phyloP scores from a whole-genome alignment of 2,797 vertebrate species.

The Pseudochaenichthys georgianus region DNA sequence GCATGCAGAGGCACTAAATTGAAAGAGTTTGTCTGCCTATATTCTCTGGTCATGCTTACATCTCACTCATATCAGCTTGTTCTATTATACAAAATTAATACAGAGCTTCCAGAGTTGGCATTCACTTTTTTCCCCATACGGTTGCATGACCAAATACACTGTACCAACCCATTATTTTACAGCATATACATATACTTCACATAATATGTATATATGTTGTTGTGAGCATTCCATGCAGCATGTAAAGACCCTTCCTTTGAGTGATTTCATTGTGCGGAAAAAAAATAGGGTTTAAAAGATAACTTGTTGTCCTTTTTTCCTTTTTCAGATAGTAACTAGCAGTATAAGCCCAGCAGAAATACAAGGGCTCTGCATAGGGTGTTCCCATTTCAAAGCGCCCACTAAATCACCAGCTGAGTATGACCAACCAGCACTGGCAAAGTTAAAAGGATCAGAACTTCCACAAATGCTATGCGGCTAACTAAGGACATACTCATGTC shows the following conservation, averaged over 20 bases:
- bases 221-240: conserved; percentile 81
- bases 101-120: conserved; percentile 67
- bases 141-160: conserved; percentile 68
- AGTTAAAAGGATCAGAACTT: conserved; percentile 41
- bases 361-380: conserved; percentile 23
- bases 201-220: conserved; percentile 63
- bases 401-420: conserved; percentile 19
- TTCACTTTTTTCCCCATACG: conserved; percentile 63
- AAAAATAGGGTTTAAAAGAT: conserved; percentile 18
- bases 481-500: conserved; percentile 73
- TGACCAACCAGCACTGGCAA: conserved; percentile 34
- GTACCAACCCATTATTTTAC: conserved; percentile 64
- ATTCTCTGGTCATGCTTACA: conserved; percentile 76
- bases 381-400: conserved; percentile 25
- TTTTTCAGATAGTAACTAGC: conserved; percentile 32
- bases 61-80: conserved; percentile 62
- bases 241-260: conserved; percentile 62
- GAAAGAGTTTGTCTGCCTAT: conserved; percentile 71
- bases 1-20: conserved; percentile 87
- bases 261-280: conserved; percentile 33
- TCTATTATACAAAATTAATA: conserved; percentile 67
- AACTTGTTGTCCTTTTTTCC: conserved; percentile 27
- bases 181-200: conserved; percentile 68
- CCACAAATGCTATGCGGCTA: conserved; percentile 36
- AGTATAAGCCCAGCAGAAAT: conserved; percentile 26